These are phyloP conservation scores for Typhlichthys subterraneus DNA, from an alignment of 2,797 vertebrate genomes.

Conservation along the genomic window DNA sequence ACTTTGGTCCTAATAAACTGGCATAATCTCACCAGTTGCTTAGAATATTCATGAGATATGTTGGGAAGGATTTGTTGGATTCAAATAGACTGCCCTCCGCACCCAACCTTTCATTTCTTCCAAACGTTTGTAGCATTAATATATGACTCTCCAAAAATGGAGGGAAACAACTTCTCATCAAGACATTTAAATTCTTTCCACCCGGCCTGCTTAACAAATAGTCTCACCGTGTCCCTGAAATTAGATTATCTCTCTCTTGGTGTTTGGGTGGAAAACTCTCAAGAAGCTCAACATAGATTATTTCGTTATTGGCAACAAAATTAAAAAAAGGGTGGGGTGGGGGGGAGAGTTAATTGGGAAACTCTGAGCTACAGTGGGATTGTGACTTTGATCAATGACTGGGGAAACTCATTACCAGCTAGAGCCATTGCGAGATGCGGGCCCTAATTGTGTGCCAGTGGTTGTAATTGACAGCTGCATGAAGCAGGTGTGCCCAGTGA, in stretches of 20 bases:
- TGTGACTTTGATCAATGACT: constrained; percentile 84
- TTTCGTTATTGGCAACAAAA: constrained; percentile 24
- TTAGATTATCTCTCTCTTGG: constrained; percentile 6
- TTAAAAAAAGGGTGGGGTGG: constrained; percentile 17
- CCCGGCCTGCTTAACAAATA: constrained; percentile 17
- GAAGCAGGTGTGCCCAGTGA: constrained; percentile 77
- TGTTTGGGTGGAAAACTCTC: constrained; percentile 27
- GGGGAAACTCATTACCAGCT: constrained; percentile 78
- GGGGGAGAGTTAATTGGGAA: constrained; percentile 69
- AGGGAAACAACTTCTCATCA: constrained; percentile 8
- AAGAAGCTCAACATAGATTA: constrained; percentile 42
- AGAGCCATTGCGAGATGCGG: constrained; percentile 63
- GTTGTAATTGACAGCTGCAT: constrained; percentile 79
- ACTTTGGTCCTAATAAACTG: constrained; percentile 4
- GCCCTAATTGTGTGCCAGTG: constrained; percentile 72
- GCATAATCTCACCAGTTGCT: not conserved
- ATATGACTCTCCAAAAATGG: not conserved
- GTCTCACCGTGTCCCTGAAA: constrained; percentile 13
- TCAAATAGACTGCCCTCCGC: not conserved
- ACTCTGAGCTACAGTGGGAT: constrained; percentile 66
- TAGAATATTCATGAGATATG: constrained; percentile 7
- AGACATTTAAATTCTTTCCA: constrained; percentile 9
- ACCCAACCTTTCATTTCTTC: too few species aligned
- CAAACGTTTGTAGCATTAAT: not conserved
- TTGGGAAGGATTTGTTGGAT: not conserved